phyloP scores from a whole-genome alignment of 2,113 vertebrate genomes.

The Microtus ochrogaster region DNA sequence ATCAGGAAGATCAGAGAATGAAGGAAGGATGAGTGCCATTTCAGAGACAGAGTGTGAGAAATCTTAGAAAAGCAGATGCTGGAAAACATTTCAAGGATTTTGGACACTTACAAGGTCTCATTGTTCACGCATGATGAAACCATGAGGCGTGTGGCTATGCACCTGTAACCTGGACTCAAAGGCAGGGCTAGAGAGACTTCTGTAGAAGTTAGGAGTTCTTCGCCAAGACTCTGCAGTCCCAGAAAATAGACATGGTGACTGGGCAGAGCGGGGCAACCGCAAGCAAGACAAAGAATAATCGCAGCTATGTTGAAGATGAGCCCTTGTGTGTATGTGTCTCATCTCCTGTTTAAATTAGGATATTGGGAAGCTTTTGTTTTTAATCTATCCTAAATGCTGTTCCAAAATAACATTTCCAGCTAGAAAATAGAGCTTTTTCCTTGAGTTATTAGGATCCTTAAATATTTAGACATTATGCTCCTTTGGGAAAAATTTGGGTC shows the following conservation, averaged over 20 bases:
- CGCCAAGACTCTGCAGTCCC: neutral
- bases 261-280: too few species aligned
- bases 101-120: neutral
- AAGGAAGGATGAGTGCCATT: neutral
- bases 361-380: neutral
- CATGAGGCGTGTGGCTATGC: neutral
- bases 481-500: neutral
- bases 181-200: neutral
- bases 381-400: neutral
- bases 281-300: neutral
- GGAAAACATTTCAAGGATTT: neutral
- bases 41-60: neutral
- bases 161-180: neutral
- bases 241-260: neutral
- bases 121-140: neutral
- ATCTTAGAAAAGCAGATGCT: neutral
- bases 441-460: neutral
- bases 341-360: neutral
- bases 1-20: neutral
- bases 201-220: neutral
- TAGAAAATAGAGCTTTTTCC: neutral
- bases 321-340: neutral
- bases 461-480: neutral
- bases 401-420: neutral
- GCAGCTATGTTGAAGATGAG: rapidly evolving